Conservation (phyloP, 2,888 invertebrate genomes). For the Lepidocyrtoides sp. region DNA sequence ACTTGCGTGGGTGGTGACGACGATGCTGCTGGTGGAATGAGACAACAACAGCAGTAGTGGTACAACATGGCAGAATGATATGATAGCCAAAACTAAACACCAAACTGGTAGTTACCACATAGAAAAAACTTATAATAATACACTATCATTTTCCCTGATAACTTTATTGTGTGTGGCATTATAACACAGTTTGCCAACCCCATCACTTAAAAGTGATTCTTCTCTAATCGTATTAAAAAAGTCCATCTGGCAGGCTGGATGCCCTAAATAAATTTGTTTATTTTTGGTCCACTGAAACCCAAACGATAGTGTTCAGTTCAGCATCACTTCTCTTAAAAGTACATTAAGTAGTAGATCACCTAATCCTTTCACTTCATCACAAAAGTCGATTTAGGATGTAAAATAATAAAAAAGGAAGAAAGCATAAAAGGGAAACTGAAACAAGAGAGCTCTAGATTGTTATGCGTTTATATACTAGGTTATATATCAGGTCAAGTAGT, state of each 20-base stretch:
- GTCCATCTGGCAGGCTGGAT: not conserved
- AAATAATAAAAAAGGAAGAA: not conserved
- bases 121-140: not conserved
- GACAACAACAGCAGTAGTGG: not conserved
- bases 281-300: not conserved
- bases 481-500: constrained; percentile 42
- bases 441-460: not conserved
- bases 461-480: too few relatives aligned
- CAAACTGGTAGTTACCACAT: not conserved
- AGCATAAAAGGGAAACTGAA: constrained; percentile 30
- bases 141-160: not conserved
- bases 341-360: constrained; percentile 31
- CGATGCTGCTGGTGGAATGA: not conserved
- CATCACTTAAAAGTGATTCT: not conserved
- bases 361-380: constrained; percentile 65
- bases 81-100: not conserved
- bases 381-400: too few relatives aligned
- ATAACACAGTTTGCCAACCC: not conserved
- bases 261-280: constrained; percentile 44
- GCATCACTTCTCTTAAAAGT: not conserved
- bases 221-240: constrained; percentile 16
- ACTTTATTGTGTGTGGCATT: not conserved
- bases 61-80: not conserved
- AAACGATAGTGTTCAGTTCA: not conserved
- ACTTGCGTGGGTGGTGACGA: constrained; percentile 65